These are phyloP conservation scores for Pelecanoides urinatrix DNA, from an alignment of 2,113 vertebrate genomes.

Conservation along the genomic window DNA sequence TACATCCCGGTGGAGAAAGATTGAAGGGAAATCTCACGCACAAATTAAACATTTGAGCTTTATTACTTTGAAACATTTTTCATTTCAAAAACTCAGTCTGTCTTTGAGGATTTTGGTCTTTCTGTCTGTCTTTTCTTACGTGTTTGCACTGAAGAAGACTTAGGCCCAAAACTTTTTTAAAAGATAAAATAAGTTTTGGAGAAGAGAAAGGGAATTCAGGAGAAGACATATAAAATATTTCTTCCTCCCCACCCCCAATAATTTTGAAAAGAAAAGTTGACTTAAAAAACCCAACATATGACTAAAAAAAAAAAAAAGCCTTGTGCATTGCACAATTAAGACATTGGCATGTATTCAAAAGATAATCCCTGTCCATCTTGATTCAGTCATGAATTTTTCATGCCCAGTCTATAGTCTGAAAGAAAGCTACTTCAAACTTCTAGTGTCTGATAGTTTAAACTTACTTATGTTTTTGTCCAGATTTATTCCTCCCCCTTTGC, in stretches of 20 bases:
- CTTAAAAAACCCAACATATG: background rate
- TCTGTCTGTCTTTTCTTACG: background rate
- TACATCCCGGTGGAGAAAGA: background rate
- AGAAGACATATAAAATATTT: background rate
- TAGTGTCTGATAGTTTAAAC: background rate
- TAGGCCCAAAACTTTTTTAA: background rate
- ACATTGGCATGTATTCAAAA: background rate
- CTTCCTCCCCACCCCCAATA: accelerated
- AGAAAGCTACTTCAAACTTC: background rate
- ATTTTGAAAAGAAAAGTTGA: background rate
- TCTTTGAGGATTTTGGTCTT: background rate
- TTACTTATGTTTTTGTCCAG: background rate
- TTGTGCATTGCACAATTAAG: background rate
- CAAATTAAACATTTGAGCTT: background rate
- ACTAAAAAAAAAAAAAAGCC: background rate
- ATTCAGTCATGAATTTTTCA: background rate
- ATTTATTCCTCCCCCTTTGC: background rate
- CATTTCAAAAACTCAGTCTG: background rate
- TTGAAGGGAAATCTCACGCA: background rate
- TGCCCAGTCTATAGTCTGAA: background rate
- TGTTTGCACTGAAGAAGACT: background rate
- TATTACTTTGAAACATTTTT: background rate
- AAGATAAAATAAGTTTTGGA: background rate
- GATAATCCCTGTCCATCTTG: background rate
- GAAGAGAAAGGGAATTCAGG: background rate